Evolutionary conservation across 2,888 invertebrate genomes (phyloP), one percentile per base, ranked within the genome.

Genomic region (Nomada flava): DNA sequence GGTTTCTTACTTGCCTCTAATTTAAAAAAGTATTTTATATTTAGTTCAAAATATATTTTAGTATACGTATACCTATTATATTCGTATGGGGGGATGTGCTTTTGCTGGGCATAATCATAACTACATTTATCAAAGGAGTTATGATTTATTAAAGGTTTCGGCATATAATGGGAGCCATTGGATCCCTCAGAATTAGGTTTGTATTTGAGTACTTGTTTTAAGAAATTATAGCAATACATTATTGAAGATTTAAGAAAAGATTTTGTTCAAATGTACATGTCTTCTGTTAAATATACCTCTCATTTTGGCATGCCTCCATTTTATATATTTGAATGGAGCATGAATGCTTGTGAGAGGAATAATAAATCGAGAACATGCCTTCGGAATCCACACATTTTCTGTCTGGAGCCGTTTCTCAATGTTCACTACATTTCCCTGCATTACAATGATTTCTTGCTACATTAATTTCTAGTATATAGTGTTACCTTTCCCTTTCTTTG

Each of bases 381-480:
- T 96, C 96, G 96, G 96, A 96, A 96, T 96, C 95, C 96, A 96
- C 96, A 96, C 96, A 86, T 91, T 88, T 50, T 89, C 89, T 95
- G 96, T 96, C 96, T 96, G 96, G 95, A 96, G 96, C 95, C 96
- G 96, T 96, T 96, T 96, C 96, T 96, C 96, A 95, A 95, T 94
- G 95, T 95, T 94, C 95, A 95, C 95, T 79, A 96, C 95, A 96
- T 69, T 11, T 47, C 47, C 2, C 44, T n/a, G n/a, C 44, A 67
- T n/a, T 20, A 13, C 3, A 18, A 11, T 26, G 1, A 20, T 5
- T 13, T 44, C 15, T 26, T 53, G 52, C 9, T n/a, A 0, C 10
- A 1, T 0, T 29, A 0, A 15, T 53, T 23, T 26, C 26, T 44
- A 52, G 59, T 20, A 7, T 55, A 23, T 23, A 2, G 3, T 0